Evolutionary conservation across 2,797 vertebrate genomes (phyloP), one percentile per base, ranked within the genome.

Genomic region (Pangasius macronema): DNA sequence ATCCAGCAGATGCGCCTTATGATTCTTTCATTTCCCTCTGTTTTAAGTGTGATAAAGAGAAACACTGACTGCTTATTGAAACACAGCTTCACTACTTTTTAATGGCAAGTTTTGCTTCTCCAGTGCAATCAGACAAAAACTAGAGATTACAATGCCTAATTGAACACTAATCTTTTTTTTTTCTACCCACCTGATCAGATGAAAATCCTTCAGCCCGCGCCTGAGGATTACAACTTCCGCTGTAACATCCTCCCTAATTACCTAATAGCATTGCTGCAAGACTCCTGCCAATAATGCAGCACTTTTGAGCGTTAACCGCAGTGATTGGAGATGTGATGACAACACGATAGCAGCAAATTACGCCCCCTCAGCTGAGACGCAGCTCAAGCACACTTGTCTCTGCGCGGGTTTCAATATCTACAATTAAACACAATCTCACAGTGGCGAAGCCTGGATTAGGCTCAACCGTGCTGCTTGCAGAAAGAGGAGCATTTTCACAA

Each of bases 261-360:
- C 96, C 97, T 98, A 81, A 88, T 73, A 79, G 73, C 97, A 98
- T 98, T 98, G 97, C 97, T 96, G 97, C 93, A 93, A 94, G 97
- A 97, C 98, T 97, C 97, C 97, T 95, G 96, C 92, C 96, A 97
- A 95, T 97, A 96, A 98, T 98, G 97, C 97, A 96, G 97, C 97
- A 97, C 97, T 98, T 98, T 22, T 96, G 95, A 95, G 95, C 97
- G 97, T 98, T 98, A 98, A 96, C 92, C 92, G 93, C 88, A 92
- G 94, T 98, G 97, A 99, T 98, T 99, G 97, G 97, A 98, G 97
- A 97, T 99, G 97, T 98, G 97, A 97, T 96, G 97, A 97, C 94
- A 97, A 97, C 97, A 97, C 96, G 96, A 96, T 97, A 97, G 97
- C 97, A 97, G 96, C 96, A 97, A 99, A 99, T 99, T 98, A 99